Base-by-base conservation (phyloP, 2,888 invertebrate genomes). In the Cinara cedri region DNA sequence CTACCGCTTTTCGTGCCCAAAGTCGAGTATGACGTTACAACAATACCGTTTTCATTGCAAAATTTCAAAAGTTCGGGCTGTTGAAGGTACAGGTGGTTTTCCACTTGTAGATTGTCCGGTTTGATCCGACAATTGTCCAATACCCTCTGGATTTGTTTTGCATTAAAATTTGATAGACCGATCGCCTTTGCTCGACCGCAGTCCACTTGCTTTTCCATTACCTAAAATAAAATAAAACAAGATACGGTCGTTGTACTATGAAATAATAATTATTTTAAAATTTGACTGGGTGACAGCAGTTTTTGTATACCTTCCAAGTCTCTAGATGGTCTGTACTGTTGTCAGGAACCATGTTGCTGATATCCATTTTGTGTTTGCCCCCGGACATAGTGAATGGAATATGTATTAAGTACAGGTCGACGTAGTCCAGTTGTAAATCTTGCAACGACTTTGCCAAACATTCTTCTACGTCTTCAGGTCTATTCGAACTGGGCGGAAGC, bases 101-200 rank as follows among this genome's bases (percentile, higher is more conserved):
- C 88, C 26, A 86, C 85, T 86, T 91, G 88, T 83, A 91, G 84
- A 85, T 86, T 87, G 70, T 90, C 88, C 57, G 91, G 94, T 81
- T 88, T 89, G 75, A 91, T 89, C 72, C 86, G 87, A 3, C 90
- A 89, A 63, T 87, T 88, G 42, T 89, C 87, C 60, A 91, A 84
- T 80, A 96, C 86, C 76, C 91, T 88, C 74, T 88, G 86, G 81
- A 96, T 88, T 87, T 96, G 96, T 26, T 88, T 87, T 46, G 86
- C 87, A 85, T 92, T 95, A 85, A 94, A 91, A 85, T 96, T 96
- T 0, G 95, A 96, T 4, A 96, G 85, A 0, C 96, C 96, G 83
- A 96, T 93, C 14, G 93, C 89, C 84, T 90, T 92, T 0, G 91
- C 87, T 24, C 90, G 87, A 0, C 94, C 94, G 0, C 87, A 87